Base-by-base conservation (phyloP, 2,113 vertebrate species). In the Larimichthys polyactis region DNA sequence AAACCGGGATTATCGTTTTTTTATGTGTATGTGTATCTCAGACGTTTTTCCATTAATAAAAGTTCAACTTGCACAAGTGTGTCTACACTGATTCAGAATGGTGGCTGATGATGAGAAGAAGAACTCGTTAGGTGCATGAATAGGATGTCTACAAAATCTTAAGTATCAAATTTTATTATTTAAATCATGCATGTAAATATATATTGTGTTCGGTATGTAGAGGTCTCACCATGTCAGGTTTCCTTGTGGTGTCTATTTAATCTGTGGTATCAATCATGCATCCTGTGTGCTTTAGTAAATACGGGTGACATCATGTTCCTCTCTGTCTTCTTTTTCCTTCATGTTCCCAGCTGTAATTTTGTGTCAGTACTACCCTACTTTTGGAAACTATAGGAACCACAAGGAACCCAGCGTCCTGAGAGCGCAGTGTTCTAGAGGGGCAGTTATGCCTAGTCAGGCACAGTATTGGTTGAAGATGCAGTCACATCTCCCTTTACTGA, bases 231-330 rank as follows among this genome's bases (percentile, higher is more conserved):
- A 4, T 60, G 40, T 70, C 20, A 20, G 19, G 2, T 73, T 70
- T 79, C 8, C 0, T 46, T 78, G 67, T 64, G 20, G 15, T 76
- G 58, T 6, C 7, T 58, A 69, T 73, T 67, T 75, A 36, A 5
- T 52, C 2, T 64, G 49, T 57, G n/a, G 43, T 46, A 20, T 24
- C 66, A 22, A 36, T 24, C 64, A 62, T 63, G 17, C 3, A 75
- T 55, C 15, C 1, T 43, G 4, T 69, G 11, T 67, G 24, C 51
- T 70, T 71, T 57, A 54, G 64, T 85, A 71, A 83, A 89, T 70
- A 68, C 14, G 9, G 0, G 3, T 82, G 59, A 58, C 19, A 65
- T 71, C 52, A 24, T 44, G 12, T 54, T 48, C 14, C 15, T 54
- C 22, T 71, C 10, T 66, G 15, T 62, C 1, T 36, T 71, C 6